Conservation (phyloP, 2,888 invertebrate genomes). For the Drosophila falleni region DNA sequence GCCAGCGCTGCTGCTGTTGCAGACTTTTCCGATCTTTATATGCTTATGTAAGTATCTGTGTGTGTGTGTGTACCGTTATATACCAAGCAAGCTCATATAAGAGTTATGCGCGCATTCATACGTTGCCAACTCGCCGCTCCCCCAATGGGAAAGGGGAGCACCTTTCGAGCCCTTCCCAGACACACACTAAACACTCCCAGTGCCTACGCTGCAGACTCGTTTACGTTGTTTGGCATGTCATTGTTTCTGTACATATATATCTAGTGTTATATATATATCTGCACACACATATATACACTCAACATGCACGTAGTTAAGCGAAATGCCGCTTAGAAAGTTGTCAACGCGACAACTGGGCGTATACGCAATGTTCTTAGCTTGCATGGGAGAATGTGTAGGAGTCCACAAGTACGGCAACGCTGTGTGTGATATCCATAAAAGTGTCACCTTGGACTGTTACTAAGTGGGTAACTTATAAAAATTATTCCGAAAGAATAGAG, state of each 20-base stretch:
- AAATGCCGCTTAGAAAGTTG: slow-evolving; percentile 35
- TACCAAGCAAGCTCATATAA: slow-evolving; percentile 69
- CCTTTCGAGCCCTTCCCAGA: slow-evolving; percentile 53
- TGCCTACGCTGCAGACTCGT: slow-evolving; percentile 26
- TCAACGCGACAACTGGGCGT: slow-evolving; percentile 45
- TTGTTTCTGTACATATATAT: slow-evolving; percentile 32
- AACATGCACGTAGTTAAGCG: slow-evolving; percentile 28
- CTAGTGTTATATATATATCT: slow-evolving; percentile 19
- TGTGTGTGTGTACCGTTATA: slow-evolving; percentile 48
- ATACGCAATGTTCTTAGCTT: slow-evolving; percentile 42
- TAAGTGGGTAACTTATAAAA: background rate
- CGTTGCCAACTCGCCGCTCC: slow-evolving; percentile 48
- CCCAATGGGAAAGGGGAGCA: slow-evolving; percentile 48
- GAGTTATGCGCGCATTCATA: slow-evolving; percentile 76
- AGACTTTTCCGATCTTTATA: slow-evolving; percentile 62
- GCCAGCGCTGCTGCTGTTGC: slow-evolving; percentile 50
- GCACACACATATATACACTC: slow-evolving; percentile 5
- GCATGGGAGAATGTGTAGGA: slow-evolving; percentile 1
- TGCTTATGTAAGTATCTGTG: slow-evolving; percentile 38
- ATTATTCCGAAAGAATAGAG: background rate
- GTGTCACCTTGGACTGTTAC: slow-evolving; percentile 48
- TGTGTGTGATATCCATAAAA: background rate
- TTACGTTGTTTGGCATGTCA: slow-evolving; percentile 47
- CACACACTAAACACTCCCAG: slow-evolving; percentile 34
- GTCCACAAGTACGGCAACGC: background rate